A percentile compares a stretch with the other conserved stretches of the same genome.
These are phyloP conservation scores for Cosmorhoe ocellata DNA, from an alignment of 2,888 invertebrate species.

Conservation along the genomic window DNA sequence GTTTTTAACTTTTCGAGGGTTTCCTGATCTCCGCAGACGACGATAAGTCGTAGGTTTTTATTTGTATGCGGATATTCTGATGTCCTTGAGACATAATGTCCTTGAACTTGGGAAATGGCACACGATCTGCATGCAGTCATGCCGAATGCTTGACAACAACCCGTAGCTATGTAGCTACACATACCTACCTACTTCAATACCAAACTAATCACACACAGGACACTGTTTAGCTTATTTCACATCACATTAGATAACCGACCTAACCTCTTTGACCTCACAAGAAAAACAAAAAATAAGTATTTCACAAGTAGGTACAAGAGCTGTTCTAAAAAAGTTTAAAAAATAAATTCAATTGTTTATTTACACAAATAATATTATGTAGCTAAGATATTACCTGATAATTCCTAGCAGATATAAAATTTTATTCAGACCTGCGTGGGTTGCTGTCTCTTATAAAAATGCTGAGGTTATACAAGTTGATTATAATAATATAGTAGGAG, in stretches of 20 bases:
- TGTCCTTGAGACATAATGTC: slow-evolving; percentile 57
- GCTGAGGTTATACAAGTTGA: slow-evolving; percentile 38
- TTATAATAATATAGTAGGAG: slow-evolving; percentile 44
- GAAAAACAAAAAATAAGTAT: slow-evolving; percentile 5
- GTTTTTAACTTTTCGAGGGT: slow-evolving; percentile 62
- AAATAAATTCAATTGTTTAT: slow-evolving; percentile 1
- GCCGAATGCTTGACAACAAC: slow-evolving; percentile 1
- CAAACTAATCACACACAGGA: not conserved
- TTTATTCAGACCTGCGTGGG: slow-evolving; percentile 42
- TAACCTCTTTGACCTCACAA: slow-evolving; percentile 66
- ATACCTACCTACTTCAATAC: not conserved
- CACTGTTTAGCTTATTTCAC: slow-evolving; percentile 25
- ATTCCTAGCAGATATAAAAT: too few relatives aligned
- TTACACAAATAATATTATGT: too few relatives aligned
- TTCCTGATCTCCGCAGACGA: not conserved
- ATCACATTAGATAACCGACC: slow-evolving; percentile 60
- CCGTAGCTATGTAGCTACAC: not conserved
- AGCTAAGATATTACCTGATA: too few relatives aligned
- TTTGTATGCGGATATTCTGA: slow-evolving; percentile 31
- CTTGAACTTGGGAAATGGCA: slow-evolving; percentile 63
- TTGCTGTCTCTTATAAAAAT: slow-evolving; percentile 42
- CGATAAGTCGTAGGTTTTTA: slow-evolving; percentile 1
- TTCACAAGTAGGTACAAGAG: not conserved
- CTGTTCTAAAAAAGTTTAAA: not conserved
- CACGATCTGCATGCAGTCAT: slow-evolving; percentile 45